Percentiles rank a stretch among this genome's conserved stretches.
Evolutionary conservation across 2,888 invertebrate genomes (phyloP).

Genomic region (Sipha maydis): DNA sequence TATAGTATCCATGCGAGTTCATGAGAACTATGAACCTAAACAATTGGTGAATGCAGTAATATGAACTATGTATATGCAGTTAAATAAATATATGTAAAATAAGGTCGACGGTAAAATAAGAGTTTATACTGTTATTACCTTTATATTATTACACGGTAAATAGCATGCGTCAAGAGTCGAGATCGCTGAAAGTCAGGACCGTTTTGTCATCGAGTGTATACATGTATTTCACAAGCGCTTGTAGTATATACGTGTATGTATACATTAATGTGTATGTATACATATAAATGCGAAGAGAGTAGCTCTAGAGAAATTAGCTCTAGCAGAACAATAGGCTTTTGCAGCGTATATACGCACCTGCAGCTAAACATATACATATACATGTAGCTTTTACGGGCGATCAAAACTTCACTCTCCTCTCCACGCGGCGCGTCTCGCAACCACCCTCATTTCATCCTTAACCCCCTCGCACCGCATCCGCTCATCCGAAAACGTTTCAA

Average conservation of each 20-base stretch:
- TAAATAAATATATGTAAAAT: background rate
- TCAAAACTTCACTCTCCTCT: background rate
- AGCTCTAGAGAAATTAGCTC: conserved; percentile 20
- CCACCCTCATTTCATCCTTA: background rate
- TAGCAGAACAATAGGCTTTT: background rate
- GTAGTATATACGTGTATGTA: background rate
- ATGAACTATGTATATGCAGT: background rate
- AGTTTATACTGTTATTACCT: background rate
- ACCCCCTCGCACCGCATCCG: background rate
- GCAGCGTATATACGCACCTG: background rate
- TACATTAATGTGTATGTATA: background rate
- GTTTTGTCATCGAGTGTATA: background rate
- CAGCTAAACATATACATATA: background rate
- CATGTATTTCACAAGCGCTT: background rate
- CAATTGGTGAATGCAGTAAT: background rate
- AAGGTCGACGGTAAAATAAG: background rate
- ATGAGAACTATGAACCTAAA: background rate
- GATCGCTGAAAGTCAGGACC: background rate
- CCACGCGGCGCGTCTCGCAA: background rate
- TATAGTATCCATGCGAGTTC: background rate
- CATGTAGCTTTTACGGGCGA: background rate
- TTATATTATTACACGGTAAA: background rate
- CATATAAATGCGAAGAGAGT: background rate
- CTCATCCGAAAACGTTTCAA: conserved; percentile 20
- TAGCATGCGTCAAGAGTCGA: background rate